Evolutionary conservation across 1,140 invertebrate genomes (phyloP).

Genomic region (Drosophila novamexicana): DNA sequence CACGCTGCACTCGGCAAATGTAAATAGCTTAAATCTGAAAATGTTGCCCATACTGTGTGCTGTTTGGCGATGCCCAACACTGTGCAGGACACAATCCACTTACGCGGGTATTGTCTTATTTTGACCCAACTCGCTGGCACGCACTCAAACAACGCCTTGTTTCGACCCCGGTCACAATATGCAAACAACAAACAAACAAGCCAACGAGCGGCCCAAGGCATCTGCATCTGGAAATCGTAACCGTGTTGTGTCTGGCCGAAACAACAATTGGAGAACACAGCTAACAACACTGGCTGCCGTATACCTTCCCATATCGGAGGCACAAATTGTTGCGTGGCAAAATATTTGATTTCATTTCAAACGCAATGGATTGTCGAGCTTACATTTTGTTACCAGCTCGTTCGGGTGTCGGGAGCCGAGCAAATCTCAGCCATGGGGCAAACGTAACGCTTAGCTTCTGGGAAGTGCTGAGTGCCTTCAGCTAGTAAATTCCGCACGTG

Average conservation of each 20-base stretch:
- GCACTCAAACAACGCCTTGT: not conserved
- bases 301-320: conserved; percentile 44
- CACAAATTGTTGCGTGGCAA: conserved; percentile 69
- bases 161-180: conserved; percentile 18
- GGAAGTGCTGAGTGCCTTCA: not conserved
- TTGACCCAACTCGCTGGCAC: not conserved
- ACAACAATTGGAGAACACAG: not conserved
- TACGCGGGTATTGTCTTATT: conserved; percentile 6
- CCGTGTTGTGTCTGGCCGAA: not conserved
- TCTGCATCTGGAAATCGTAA: conserved; percentile 20
- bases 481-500: conserved; percentile 36
- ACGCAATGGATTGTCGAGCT: conserved; percentile 50
- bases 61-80: conserved; percentile 2
- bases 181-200: conserved; percentile 13
- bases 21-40: not conserved
- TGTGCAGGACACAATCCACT: not conserved
- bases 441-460: conserved; percentile 1
- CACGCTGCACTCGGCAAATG: too few species aligned
- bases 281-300: conserved; percentile 3
- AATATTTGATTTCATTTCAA: conserved; percentile 78
- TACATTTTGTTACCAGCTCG: conserved; percentile 4
- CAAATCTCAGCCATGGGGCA: not conserved
- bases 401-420: not conserved
- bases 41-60: not conserved
- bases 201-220: not conserved